A percentile compares a stretch with the other conserved stretches of the same genome.
Conservation (phyloP, 2,888 invertebrate species). For the Stenichneumon culpator region DNA sequence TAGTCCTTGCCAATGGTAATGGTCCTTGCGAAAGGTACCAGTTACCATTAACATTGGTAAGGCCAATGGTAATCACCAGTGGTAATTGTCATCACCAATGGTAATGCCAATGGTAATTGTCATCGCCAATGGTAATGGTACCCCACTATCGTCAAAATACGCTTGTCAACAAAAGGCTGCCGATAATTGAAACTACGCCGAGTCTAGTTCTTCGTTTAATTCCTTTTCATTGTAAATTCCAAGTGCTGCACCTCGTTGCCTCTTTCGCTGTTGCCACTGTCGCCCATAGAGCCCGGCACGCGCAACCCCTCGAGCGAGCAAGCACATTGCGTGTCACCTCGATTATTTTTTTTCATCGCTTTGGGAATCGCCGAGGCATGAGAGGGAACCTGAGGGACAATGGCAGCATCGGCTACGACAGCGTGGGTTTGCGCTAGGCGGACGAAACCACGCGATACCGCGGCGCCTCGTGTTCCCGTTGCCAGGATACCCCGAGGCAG, state of each 20-base stretch:
- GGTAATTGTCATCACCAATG: too few relatives aligned
- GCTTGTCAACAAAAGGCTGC: not conserved
- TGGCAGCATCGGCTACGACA: not conserved
- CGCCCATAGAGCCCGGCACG: not conserved
- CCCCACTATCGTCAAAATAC: not conserved
- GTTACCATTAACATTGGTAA: too few relatives aligned
- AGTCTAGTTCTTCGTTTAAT: not conserved
- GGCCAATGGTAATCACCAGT: too few relatives aligned
- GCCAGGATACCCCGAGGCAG: constrained; percentile 56
- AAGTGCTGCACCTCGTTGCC: not conserved
- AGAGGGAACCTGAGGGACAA: constrained; percentile 15
- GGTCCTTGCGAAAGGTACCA: too few relatives aligned
- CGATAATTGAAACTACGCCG: too few relatives aligned
- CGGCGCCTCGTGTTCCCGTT: constrained; percentile 37
- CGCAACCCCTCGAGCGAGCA: not conserved
- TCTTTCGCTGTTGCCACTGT: not conserved
- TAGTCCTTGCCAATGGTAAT: too few relatives aligned
- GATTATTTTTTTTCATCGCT: constrained; percentile 54
- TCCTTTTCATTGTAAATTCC: not conserved
- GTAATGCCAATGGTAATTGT: not conserved
- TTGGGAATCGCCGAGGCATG: constrained; percentile 41
- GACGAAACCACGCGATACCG: constrained; percentile 4
- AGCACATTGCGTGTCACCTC: constrained; percentile 44
- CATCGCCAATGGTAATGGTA: not conserved
- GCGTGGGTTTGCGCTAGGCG: not conserved